Evolutionary conservation across 2,888 invertebrate genomes (phyloP).

Genomic region (Cerastoderma edule): DNA sequence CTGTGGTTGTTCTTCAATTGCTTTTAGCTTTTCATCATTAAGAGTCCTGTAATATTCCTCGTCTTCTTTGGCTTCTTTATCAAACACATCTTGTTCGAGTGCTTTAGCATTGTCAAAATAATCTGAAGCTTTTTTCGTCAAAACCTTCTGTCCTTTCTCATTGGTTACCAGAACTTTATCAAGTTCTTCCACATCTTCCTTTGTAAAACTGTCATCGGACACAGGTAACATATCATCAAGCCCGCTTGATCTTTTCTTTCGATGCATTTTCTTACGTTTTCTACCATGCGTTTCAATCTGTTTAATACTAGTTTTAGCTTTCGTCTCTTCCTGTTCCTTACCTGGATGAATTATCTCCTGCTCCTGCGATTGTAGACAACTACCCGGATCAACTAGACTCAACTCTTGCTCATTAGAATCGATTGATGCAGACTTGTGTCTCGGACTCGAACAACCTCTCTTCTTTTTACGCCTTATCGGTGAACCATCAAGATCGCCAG

Average conservation of each 20-base stretch:
- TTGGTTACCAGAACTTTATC: constrained; percentile 31
- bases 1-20: background rate
- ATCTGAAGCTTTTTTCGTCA: constrained; percentile 40
- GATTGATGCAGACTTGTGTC: background rate
- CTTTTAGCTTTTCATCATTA: constrained; percentile 9
- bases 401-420: background rate
- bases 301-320: background rate
- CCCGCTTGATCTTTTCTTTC: constrained; percentile 37
- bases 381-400: background rate
- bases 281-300: background rate
- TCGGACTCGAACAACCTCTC: constrained; percentile 24
- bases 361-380: background rate
- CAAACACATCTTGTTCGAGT: constrained; percentile 31
- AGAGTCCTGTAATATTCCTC: constrained; percentile 30
- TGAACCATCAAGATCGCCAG: constrained; percentile 18
- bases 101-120: background rate
- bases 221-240: constrained; percentile 45
- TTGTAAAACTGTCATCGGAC: constrained; percentile 55
- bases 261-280: constrained; percentile 31
- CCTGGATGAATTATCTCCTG: too few species aligned
- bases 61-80: constrained; percentile 45
- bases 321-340: background rate
- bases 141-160: constrained; percentile 33
- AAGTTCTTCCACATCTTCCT: constrained; percentile 35
- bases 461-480: background rate